Evolutionary conservation across 1,140 invertebrate species (phyloP).

Genomic region (Babylonia areolata): DNA sequence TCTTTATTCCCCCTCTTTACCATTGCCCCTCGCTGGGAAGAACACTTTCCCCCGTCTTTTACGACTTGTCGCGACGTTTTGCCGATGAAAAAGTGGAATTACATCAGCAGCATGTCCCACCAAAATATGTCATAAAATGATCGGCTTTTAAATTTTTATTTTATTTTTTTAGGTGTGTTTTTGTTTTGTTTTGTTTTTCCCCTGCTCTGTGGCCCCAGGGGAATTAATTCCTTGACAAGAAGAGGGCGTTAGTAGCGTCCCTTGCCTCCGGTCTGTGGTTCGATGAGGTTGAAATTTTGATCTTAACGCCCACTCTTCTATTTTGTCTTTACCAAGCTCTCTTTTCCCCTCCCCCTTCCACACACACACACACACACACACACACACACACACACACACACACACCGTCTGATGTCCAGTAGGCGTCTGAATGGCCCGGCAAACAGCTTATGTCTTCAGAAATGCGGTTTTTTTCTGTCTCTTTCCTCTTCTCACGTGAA

Average conservation of each 20-base stretch:
- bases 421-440: too few relatives aligned
- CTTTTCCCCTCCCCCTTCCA: too few relatives aligned
- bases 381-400: too few relatives aligned
- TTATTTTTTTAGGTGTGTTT: too few relatives aligned
- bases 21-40: neutral
- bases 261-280: neutral
- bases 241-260: neutral
- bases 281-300: neutral
- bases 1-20: conserved; percentile 28
- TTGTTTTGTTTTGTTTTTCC: neutral
- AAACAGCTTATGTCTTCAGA: too few relatives aligned
- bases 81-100: neutral
- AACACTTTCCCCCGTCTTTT: neutral
- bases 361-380: too few relatives aligned
- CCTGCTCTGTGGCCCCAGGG: neutral
- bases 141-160: too few relatives aligned
- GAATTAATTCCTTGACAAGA: neutral
- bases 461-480: too few relatives aligned
- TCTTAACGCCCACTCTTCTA: neutral
- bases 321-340: neutral
- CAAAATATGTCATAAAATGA: neutral
- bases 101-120: neutral
- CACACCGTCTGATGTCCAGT: too few relatives aligned
- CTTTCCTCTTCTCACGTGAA: too few relatives aligned
- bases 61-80: conserved; percentile 11